Percentiles rank a stretch among this genome's conserved stretches.
Conservation (phyloP, 1,140 invertebrate genomes). For the Drosophila neocordata region DNA sequence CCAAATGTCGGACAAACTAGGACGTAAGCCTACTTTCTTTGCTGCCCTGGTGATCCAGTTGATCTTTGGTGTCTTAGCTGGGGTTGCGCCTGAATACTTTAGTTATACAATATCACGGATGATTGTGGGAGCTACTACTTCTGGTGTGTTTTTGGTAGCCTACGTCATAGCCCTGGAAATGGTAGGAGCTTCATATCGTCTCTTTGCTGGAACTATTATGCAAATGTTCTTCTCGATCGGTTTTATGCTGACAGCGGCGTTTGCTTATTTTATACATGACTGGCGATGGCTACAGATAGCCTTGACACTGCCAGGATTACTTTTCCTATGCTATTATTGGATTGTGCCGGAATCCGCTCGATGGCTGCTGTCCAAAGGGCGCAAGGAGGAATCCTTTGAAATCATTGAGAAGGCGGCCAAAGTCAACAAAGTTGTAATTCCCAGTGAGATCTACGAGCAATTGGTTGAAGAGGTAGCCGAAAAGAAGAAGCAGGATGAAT, state of each 20-base stretch:
- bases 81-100: constrained; percentile 87
- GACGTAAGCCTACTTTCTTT: constrained; percentile 89
- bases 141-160: constrained; percentile 90
- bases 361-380: constrained; percentile 90
- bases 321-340: constrained; percentile 92
- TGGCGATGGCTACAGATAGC: constrained; percentile 91
- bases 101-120: constrained; percentile 88
- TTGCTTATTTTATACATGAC: constrained; percentile 89
- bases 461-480: constrained; percentile 84
- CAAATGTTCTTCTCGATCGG: constrained; percentile 92
- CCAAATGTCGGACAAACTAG: constrained; percentile 90
- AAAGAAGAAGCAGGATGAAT: constrained; percentile 58
- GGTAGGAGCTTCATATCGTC: constrained; percentile 89
- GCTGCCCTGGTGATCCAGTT: constrained; percentile 88
- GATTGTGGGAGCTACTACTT: constrained; percentile 89
- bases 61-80: constrained; percentile 86
- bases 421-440: constrained; percentile 86
- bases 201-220: constrained; percentile 89
- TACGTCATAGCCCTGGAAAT: constrained; percentile 93
- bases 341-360: constrained; percentile 92
- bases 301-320: constrained; percentile 87
- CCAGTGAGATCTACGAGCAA: constrained; percentile 85
- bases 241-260: constrained; percentile 88
- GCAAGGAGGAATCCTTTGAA: constrained; percentile 88
- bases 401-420: constrained; percentile 88